Evolutionary conservation across 2,113 vertebrate genomes (phyloP).

Genomic region (Stigmatopora nigra): DNA sequence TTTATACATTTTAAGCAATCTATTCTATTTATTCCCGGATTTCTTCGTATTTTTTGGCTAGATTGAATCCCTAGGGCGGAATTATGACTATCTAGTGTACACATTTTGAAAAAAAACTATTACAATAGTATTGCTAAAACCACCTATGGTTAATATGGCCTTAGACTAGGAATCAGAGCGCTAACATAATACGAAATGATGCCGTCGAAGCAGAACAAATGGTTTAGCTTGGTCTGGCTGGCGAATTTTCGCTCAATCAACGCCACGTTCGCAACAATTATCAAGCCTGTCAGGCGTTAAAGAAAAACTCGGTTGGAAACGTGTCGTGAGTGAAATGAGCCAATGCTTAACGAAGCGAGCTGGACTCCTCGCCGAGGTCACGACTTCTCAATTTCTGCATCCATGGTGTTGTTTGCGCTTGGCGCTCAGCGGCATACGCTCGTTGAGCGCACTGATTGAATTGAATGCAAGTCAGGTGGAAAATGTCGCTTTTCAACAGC

Average conservation of each 20-base stretch:
- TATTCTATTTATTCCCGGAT: background rate
- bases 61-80: background rate
- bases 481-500: conserved; percentile 29
- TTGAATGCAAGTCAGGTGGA: conserved; percentile 34
- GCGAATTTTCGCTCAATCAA: conserved; percentile 41
- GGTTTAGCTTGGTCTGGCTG: conserved; percentile 15
- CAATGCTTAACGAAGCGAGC: conserved; percentile 16
- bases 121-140: background rate
- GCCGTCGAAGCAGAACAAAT: conserved; percentile 20
- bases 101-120: background rate
- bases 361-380: conserved; percentile 19
- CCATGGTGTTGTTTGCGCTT: conserved; percentile 13
- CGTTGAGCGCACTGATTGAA: conserved; percentile 38
- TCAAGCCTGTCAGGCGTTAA: conserved; percentile 12
- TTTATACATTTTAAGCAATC: background rate
- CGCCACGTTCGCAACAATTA: conserved; percentile 48
- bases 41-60: background rate
- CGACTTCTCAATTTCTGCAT: conserved; percentile 29
- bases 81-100: background rate
- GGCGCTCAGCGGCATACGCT: background rate
- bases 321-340: conserved; percentile 2
- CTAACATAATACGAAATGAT: background rate
- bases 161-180: background rate
- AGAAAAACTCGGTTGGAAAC: background rate
- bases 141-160: background rate